These are phyloP conservation scores for Habropoda laboriosa DNA, from an alignment of 1,140 invertebrate species.

Conservation along the genomic window DNA sequence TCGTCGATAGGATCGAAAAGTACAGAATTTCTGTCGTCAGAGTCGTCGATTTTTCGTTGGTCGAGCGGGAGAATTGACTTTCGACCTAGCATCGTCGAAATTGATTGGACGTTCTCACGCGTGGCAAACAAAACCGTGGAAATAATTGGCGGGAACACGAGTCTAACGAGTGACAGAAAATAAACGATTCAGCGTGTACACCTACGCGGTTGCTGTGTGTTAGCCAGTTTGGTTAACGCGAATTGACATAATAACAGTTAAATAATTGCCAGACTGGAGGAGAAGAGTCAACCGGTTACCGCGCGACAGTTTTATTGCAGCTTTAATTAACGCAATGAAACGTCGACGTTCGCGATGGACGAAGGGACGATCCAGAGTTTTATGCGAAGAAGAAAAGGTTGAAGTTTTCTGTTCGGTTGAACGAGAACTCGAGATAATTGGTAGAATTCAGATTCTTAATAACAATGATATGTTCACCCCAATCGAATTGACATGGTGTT, in stretches of 20 bases:
- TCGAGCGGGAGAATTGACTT: neutral
- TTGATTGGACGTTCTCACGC: conserved; percentile 19
- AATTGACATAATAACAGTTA: conserved; percentile 30
- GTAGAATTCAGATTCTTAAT: no score
- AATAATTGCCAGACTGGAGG: neutral
- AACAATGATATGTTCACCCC: no score
- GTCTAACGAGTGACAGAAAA: neutral
- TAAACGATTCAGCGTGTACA: neutral
- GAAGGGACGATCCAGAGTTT: neutral
- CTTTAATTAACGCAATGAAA: conserved; percentile 27
- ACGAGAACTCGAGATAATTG: no score
- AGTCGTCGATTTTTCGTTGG: neutral
- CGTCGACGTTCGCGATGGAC: neutral
- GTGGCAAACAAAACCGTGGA: conserved; percentile 6
- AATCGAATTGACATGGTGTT: no score
- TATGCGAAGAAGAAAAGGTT: neutral
- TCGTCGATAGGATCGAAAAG: no score
- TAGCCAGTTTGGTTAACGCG: conserved; percentile 7
- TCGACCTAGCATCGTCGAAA: neutral
- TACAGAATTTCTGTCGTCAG: neutral
- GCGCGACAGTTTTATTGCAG: neutral
- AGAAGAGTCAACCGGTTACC: neutral
- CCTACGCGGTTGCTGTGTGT: neutral
- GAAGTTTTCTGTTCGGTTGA: neutral
- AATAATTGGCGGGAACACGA: conserved; percentile 23